Evolutionary conservation across 2,888 invertebrate species (phyloP).

Genomic region (Drosophila meridiana): DNA sequence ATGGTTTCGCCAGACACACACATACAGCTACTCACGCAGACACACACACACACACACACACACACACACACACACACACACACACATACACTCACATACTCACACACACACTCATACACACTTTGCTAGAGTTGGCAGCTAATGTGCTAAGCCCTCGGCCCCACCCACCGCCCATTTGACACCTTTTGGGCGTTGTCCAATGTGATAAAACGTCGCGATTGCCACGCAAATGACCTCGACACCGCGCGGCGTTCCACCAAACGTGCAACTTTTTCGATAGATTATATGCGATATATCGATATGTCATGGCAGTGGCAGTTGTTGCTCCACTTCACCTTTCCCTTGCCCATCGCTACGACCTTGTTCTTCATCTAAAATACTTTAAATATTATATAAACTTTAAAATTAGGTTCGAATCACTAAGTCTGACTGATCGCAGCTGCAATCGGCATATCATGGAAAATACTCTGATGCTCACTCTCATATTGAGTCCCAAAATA

Average conservation of each 20-base stretch:
- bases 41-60: background rate
- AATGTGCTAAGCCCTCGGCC: constrained; percentile 29
- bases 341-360: no score
- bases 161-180: background rate
- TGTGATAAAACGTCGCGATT: constrained; percentile 48
- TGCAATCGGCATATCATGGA: no score
- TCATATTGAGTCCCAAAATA: no score
- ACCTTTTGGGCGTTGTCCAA: constrained; percentile 50
- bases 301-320: background rate
- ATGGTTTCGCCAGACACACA: constrained; percentile 33
- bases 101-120: background rate
- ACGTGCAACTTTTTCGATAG: constrained; percentile 10
- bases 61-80: background rate
- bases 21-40: constrained; percentile 23
- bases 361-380: no score
- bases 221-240: constrained; percentile 51
- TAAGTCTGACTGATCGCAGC: background rate
- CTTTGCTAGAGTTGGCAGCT: constrained; percentile 30
- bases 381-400: no score
- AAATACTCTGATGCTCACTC: no score
- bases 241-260: background rate
- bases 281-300: background rate
- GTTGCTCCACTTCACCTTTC: no score
- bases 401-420: no score
- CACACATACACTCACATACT: constrained; percentile 21